Evolutionary conservation across 2,113 vertebrate species (phyloP).

Genomic region (Hippocampus abdominalis): DNA sequence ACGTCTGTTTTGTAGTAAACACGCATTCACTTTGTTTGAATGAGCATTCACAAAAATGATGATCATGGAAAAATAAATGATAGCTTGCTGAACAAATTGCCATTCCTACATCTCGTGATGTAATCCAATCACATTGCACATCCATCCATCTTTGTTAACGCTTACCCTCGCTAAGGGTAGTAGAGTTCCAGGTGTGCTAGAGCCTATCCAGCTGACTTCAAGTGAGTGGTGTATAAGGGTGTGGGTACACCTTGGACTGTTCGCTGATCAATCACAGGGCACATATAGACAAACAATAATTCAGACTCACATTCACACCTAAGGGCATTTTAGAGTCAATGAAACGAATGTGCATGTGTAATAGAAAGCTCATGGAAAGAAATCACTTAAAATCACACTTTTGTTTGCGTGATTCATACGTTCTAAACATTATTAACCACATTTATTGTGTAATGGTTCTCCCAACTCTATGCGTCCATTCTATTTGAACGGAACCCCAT

Average conservation of each 20-base stretch:
- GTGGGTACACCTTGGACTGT: background rate
- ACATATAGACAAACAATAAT: background rate
- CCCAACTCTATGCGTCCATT: constrained; percentile 14
- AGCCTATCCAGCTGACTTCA: too few species aligned
- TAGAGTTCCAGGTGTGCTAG: too few species aligned
- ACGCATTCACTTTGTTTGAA: background rate
- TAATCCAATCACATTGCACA: background rate
- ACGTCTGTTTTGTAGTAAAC: constrained; percentile 1
- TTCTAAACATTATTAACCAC: constrained; percentile 34
- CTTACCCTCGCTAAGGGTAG: too few species aligned
- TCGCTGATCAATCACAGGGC: background rate
- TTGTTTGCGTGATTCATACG: constrained; percentile 34
- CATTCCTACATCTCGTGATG: background rate
- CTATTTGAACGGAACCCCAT: constrained; percentile 27
- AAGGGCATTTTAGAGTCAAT: background rate
- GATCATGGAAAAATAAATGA: background rate
- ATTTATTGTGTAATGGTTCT: constrained; percentile 30
- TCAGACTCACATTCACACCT: background rate
- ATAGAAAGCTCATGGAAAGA: constrained; percentile 6
- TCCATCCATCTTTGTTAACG: background rate
- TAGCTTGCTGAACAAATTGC: background rate
- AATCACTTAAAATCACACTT: constrained; percentile 17
- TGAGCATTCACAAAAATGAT: background rate
- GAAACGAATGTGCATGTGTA: background rate
- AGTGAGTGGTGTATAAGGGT: background rate